Percentiles rank a stretch among this genome's conserved stretches.
Evolutionary conservation across 1,140 invertebrate genomes (phyloP).

Genomic region (Pseudomyrmex sp.): DNA sequence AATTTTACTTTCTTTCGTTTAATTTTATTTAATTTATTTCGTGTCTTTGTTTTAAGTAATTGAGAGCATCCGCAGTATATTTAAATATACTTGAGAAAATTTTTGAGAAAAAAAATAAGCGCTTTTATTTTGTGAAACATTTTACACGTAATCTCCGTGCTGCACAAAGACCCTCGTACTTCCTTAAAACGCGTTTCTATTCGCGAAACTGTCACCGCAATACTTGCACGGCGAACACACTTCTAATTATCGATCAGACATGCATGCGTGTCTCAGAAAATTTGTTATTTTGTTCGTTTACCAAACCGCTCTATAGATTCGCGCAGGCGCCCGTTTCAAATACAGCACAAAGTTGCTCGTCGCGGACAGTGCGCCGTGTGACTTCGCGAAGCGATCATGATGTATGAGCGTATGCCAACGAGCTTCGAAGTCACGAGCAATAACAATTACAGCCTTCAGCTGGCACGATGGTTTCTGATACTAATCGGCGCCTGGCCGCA

Average conservation of each 20-base stretch:
- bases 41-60: no score
- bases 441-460: conserved; percentile 48
- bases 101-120: no score
- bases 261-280: not conserved
- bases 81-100: no score
- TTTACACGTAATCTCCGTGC: no score
- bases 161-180: not conserved
- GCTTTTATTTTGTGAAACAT: no score
- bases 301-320: conserved; percentile 1
- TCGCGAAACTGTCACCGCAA: not conserved
- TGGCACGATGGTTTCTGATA: conserved; percentile 65
- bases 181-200: not conserved
- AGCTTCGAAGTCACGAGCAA: not conserved
- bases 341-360: not conserved
- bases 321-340: conserved; percentile 29
- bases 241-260: conserved; percentile 30
- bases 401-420: not conserved
- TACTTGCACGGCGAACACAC: not conserved
- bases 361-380: conserved; percentile 15
- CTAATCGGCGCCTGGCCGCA: conserved; percentile 63
- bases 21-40: no score
- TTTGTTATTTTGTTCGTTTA: not conserved
- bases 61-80: no score
- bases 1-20: no score
- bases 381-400: conserved; percentile 30